These are phyloP conservation scores for Brachypodius melanocephalos DNA, from an alignment of 2,113 vertebrate genomes.

Conservation along the genomic window DNA sequence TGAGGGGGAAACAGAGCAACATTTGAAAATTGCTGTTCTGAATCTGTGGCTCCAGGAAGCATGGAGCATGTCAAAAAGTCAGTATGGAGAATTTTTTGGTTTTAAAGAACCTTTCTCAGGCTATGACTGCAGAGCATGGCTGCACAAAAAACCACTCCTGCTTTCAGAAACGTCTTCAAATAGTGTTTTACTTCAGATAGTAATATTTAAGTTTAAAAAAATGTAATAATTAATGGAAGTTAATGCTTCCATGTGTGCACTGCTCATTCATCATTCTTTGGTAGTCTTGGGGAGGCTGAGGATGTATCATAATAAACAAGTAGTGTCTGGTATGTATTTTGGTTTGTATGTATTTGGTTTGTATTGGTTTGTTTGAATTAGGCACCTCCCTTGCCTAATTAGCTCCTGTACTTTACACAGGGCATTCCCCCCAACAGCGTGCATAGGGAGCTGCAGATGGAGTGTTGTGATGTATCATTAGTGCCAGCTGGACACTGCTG, in stretches of 20 bases:
- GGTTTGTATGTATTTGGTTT: not conserved
- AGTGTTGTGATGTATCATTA: accelerated
- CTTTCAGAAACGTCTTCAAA: not conserved
- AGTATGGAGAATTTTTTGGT: not conserved
- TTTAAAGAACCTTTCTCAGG: not conserved
- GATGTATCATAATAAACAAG: not conserved
- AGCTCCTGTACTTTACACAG: not conserved
- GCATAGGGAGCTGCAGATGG: not conserved
- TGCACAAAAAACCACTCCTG: not conserved
- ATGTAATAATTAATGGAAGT: not conserved
- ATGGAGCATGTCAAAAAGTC: not conserved
- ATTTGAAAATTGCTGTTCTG: not conserved
- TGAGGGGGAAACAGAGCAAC: not conserved
- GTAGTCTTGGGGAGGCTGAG: not conserved
- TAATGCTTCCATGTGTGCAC: not conserved
- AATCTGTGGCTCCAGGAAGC: not conserved
- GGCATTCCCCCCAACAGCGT: not conserved
- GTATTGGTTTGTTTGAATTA: not conserved
- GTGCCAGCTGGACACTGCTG: not conserved
- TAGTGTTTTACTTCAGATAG: not conserved
- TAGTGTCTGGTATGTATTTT: not conserved
- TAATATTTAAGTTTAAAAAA: not conserved
- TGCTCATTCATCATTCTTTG: not conserved
- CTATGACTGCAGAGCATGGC: not conserved
- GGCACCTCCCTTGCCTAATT: not conserved